These are phyloP conservation scores for Pseudococcus jackbeardsleyi DNA, from an alignment of 2,888 invertebrate genomes.

Conservation along the genomic window DNA sequence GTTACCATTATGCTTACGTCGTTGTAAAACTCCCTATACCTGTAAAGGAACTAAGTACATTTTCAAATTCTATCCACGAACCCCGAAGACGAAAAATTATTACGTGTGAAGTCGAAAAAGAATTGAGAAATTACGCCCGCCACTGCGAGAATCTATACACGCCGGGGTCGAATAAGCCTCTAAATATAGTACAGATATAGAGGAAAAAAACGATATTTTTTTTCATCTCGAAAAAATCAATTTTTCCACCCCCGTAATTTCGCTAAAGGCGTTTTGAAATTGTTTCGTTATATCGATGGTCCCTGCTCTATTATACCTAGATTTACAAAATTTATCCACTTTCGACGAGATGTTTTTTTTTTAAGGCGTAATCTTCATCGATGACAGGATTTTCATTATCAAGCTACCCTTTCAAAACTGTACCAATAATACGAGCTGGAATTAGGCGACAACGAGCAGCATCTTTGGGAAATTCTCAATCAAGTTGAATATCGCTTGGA, in stretches of 20 bases:
- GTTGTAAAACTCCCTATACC: background rate
- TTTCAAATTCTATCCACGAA: constrained; percentile 38
- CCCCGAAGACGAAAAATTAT: constrained; percentile 5
- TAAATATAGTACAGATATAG: background rate
- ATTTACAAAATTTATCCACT: background rate
- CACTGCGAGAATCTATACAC: background rate
- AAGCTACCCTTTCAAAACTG: background rate
- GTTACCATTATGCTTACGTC: background rate
- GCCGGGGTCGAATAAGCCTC: background rate
- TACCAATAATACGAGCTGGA: too few species aligned
- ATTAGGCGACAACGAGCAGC: too few species aligned
- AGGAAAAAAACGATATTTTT: background rate
- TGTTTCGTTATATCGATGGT: background rate
- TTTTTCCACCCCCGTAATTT: constrained; percentile 28
- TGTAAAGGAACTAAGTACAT: background rate
- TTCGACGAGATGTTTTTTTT: background rate
- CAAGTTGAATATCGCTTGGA: too few species aligned
- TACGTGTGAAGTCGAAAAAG: background rate
- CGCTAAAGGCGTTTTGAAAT: constrained; percentile 20
- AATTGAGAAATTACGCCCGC: background rate
- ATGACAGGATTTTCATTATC: background rate
- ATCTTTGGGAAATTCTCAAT: too few species aligned
- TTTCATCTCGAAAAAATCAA: background rate
- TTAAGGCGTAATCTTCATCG: background rate
- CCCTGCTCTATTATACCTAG: background rate